phyloP scores from a whole-genome alignment of 2,888 invertebrate genomes.

The Dioctria linearis region DNA sequence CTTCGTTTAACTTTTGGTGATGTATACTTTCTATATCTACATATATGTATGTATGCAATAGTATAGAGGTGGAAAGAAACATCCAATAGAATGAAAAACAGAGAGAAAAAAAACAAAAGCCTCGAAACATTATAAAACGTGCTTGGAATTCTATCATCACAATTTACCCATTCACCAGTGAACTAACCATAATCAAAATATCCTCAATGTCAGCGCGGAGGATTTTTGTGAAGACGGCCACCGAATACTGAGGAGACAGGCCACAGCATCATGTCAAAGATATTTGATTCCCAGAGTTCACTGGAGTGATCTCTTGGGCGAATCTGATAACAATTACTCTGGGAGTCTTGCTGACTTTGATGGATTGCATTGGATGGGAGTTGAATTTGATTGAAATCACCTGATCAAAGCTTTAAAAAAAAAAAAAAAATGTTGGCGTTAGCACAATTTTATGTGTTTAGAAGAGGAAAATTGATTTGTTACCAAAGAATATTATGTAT shows the following conservation, averaged over 20 bases:
- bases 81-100: conserved; percentile 23
- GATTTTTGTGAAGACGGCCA: conserved; percentile 32
- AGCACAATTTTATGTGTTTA: too few species aligned
- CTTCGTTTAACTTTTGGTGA: not conserved
- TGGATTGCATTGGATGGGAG: conserved; percentile 35
- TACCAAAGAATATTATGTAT: too few species aligned
- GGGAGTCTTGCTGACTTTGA: conserved; percentile 43
- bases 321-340: conserved; percentile 49
- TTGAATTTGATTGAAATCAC: conserved; percentile 41
- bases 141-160: conserved; percentile 49
- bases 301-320: conserved; percentile 35
- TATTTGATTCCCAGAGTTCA: conserved; percentile 41
- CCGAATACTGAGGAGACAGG: conserved; percentile 30
- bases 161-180: conserved; percentile 17
- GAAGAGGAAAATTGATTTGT: too few species aligned
- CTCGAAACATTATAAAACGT: conserved; percentile 54
- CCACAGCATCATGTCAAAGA: conserved; percentile 33
- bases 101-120: conserved; percentile 33
- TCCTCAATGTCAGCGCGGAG: conserved; percentile 53
- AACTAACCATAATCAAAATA: conserved; percentile 53
- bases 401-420: conserved; percentile 1
- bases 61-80: conserved; percentile 10
- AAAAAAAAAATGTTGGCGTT: too few species aligned
- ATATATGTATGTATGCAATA: too few species aligned
- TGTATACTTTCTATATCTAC: too few species aligned